phyloP scores from a whole-genome alignment of 2,113 vertebrate species.

The Megalops atlanticus region DNA sequence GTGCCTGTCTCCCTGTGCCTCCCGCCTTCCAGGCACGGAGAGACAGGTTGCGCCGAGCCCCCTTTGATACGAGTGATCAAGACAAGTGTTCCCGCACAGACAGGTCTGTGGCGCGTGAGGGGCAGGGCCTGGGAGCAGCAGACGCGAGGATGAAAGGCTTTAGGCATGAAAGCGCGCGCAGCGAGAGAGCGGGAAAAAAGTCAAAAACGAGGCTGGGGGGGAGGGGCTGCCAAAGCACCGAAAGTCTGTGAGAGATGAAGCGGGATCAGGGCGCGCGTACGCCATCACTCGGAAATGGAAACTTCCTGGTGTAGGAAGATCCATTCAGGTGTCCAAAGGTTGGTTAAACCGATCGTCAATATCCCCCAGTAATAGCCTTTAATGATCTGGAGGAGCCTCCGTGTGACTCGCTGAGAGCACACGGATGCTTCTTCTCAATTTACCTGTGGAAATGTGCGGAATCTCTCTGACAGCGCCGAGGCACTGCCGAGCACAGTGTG shows the following conservation, averaged over 20 bases:
- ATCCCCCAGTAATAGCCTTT: constrained; percentile 12
- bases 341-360: constrained; percentile 10
- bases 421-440: background rate
- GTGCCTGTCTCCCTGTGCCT: background rate
- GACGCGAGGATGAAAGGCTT: constrained; percentile 31
- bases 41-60: constrained; percentile 15
- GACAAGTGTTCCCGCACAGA: constrained; percentile 35
- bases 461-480: background rate
- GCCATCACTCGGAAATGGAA: background rate
- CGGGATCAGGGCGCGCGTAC: background rate
- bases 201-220: background rate
- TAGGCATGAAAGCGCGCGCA: constrained; percentile 21
- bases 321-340: constrained; percentile 12
- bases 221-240: constrained; percentile 11
- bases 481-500: background rate
- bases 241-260: constrained; percentile 25
- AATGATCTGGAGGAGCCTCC: background rate
- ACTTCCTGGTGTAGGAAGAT: background rate
- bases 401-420: background rate
- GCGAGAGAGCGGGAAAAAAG: constrained; percentile 14
- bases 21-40: background rate
- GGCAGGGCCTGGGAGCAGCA: background rate
- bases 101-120: background rate
- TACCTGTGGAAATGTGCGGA: background rate
- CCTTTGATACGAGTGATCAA: constrained; percentile 41